Evolutionary conservation across 2,888 invertebrate genomes (phyloP), one percentile per base, ranked within the genome.

Genomic region (Trichacis sp.): DNA sequence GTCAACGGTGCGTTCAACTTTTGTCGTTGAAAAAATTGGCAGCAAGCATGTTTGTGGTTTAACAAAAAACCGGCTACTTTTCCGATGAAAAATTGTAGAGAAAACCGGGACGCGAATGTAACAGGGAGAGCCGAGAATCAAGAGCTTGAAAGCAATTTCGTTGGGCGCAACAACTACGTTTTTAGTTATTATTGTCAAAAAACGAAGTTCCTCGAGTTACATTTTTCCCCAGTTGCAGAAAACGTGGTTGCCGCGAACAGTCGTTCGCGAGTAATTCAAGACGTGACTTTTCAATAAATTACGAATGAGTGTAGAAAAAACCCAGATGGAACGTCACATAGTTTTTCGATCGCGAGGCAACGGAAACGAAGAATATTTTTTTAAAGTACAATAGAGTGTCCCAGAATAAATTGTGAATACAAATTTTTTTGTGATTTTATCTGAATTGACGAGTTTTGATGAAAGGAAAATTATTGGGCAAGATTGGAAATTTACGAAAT

Each of bases 161-260:
- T n/a, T n/a, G 33, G n/a, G 33, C 40, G 40, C 40, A 14, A 12
- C 40, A 15, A 15, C 15, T 15, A 15, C 40, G 15, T 40, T 40
- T 40, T 40, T 40, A 14, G 40, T 40, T 40, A 15, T 40, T 40
- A 40, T 40, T 40, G 40, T 40, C 40, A 40, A 40, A 40, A 40
- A 15, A 15, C 8, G n/a, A 15, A 40, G 40, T 15, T 40, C 9
- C 15, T 40, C 40, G 4, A 8, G 40, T 40, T 40, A 40, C 40
- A 40, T 40, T 40, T 40, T 40, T 40, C 12, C 40, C 8, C 15
- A 14, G 40, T 40, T 9, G 15, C 40, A 40, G 40, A 40, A 40
- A 40, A 40, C 15, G 40, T 40, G 5, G 15, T 15, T 15, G 14
- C 40, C 15, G 14, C 40, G 40, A 15, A 12, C 8, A n/a, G 2